Percentiles rank a stretch among this genome's conserved stretches.
Evolutionary conservation across 2,888 invertebrate species (phyloP).

Genomic region (Zele albiditarsus): DNA sequence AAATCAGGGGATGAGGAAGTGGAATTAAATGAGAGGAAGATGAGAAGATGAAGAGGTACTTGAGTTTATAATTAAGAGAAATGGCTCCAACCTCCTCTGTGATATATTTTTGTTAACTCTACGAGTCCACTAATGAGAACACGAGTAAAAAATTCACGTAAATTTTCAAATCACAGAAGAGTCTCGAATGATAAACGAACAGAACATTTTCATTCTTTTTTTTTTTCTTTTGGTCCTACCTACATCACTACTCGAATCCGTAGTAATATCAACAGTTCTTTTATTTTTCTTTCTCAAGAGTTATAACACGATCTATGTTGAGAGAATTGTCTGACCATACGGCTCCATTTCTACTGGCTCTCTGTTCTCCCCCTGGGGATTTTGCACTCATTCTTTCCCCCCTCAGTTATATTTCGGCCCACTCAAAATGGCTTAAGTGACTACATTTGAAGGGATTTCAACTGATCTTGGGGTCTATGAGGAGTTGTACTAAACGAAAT

Average conservation of each 20-base stretch:
- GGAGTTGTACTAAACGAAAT: slow-evolving; percentile 6
- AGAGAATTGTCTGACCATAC: slow-evolving; percentile 17
- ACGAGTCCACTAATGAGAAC: slow-evolving; percentile 9
- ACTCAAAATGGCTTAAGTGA: slow-evolving; percentile 31
- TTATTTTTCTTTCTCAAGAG: neutral
- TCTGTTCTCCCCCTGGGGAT: neutral
- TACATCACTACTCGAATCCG: neutral
- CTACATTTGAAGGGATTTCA: slow-evolving; percentile 28
- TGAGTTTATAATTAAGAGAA: slow-evolving; percentile 15
- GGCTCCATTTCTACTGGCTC: slow-evolving; percentile 4
- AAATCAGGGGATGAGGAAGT: neutral
- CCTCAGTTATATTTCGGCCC: neutral
- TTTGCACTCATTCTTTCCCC: neutral
- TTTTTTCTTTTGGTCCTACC: too few relatives aligned
- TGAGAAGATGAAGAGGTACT: neutral
- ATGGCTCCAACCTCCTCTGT: neutral
- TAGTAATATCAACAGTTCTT: slow-evolving; percentile 13
- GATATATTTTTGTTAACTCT: slow-evolving; percentile 4
- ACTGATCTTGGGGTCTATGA: slow-evolving; percentile 9
- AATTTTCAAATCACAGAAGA: neutral
- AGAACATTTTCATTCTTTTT: slow-evolving; percentile 1
- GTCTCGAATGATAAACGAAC: neutral
- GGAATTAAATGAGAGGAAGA: neutral
- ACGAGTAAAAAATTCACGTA: neutral
- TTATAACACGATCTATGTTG: slow-evolving; percentile 6